Evolutionary conservation across 2,888 invertebrate genomes (phyloP).

Genomic region (Archips crataeganus): DNA sequence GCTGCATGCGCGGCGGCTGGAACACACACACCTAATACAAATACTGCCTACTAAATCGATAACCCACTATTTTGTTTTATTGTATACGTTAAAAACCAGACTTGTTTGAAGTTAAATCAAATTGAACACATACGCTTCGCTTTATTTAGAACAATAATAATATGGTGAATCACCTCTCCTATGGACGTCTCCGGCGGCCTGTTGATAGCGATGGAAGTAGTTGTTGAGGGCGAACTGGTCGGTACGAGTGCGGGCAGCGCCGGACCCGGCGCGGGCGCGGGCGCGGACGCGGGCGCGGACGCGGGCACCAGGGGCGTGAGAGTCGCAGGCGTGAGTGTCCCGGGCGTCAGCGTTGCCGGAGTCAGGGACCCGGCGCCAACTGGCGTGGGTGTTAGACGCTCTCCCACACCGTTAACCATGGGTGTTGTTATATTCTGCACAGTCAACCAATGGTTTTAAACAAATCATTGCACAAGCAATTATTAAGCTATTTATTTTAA

Average conservation of each 20-base stretch:
- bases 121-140: no score
- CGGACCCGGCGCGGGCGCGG: not conserved
- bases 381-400: slow-evolving; percentile 47
- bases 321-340: slow-evolving; percentile 16
- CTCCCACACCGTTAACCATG: slow-evolving; percentile 65
- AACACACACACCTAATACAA: not conserved
- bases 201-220: slow-evolving; percentile 8
- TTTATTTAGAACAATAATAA: not conserved
- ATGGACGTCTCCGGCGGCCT: slow-evolving; percentile 45
- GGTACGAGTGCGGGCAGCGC: slow-evolving; percentile 14
- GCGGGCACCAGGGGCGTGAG: slow-evolving; percentile 15
- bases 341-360: slow-evolving; percentile 26
- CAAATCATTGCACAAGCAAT: not conserved
- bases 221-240: slow-evolving; percentile 20
- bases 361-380: slow-evolving; percentile 34
- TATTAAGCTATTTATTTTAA: not conserved
- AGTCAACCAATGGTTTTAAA: not conserved
- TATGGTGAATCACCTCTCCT: slow-evolving; percentile 53
- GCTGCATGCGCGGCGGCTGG: slow-evolving; percentile 71
- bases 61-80: no score
- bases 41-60: no score
- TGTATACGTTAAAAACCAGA: no score
- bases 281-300: slow-evolving; percentile 12
- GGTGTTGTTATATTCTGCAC: slow-evolving; percentile 56
- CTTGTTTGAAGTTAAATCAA: no score